Evolutionary conservation across 2,797 vertebrate genomes (phyloP).

Genomic region (Sebastes diaconus): DNA sequence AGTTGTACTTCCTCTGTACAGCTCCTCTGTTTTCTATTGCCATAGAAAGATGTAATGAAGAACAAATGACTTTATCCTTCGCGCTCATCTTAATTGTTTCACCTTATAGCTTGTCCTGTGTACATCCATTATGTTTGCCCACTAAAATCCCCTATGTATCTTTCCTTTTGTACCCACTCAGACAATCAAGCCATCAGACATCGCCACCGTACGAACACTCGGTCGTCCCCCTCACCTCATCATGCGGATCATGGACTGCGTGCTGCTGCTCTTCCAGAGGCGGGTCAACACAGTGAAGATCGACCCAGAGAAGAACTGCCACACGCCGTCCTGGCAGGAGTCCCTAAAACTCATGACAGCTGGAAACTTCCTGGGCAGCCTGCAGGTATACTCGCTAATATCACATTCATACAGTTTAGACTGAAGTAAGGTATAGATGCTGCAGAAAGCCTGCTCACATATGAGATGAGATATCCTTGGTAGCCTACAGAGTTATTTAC

Average conservation of each 20-base stretch:
- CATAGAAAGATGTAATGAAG: neutral
- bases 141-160: neutral
- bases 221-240: slow-evolving; percentile 95
- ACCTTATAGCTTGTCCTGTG: neutral
- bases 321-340: slow-evolving; percentile 93
- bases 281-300: slow-evolving; percentile 87
- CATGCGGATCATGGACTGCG: slow-evolving; percentile 99
- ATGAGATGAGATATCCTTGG: neutral
- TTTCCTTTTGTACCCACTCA: slow-evolving; percentile 53
- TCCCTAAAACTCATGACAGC: slow-evolving; percentile 96
- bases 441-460: neutral
- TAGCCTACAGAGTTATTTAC: neutral
- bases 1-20: neutral
- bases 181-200: slow-evolving; percentile 97
- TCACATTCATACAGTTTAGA: neutral
- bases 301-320: slow-evolving; percentile 88
- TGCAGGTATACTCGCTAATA: slow-evolving; percentile 63
- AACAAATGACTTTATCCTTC: neutral
- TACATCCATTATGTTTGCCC: neutral
- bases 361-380: slow-evolving; percentile 93
- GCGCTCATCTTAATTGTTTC: neutral
- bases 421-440: neutral
- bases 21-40: neutral
- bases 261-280: slow-evolving; percentile 93
- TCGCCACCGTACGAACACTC: slow-evolving; percentile 92